Evolutionary conservation across 1,140 invertebrate genomes (phyloP).

Genomic region (Bactericera cockerelli): DNA sequence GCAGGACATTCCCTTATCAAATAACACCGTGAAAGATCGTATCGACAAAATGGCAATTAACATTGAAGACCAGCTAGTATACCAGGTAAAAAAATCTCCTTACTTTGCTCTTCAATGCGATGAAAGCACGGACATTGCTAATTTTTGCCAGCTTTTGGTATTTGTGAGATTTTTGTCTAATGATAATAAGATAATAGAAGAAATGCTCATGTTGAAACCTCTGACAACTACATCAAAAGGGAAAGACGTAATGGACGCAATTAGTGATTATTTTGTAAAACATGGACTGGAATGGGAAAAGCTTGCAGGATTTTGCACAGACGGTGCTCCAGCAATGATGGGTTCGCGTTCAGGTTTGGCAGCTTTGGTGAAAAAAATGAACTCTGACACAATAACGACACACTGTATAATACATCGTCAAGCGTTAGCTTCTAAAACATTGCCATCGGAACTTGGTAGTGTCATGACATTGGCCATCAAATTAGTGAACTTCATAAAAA

Average conservation of each 20-base stretch:
- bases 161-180: conserved; percentile 7
- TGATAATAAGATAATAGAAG: conserved; percentile 3
- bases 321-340: conserved; percentile 10
- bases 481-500: conserved; percentile 11
- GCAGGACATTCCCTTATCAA: conserved; percentile 16
- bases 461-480: conserved; percentile 15
- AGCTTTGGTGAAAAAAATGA: not conserved
- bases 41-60: conserved; percentile 16
- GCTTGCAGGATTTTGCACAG: conserved; percentile 15
- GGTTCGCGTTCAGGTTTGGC: not conserved
- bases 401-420: conserved; percentile 16
- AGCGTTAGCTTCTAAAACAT: conserved; percentile 24
- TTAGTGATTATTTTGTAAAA: conserved; percentile 22
- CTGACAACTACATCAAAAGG: conserved; percentile 20
- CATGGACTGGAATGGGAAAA: conserved; percentile 18
- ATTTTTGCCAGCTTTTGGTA: conserved; percentile 1
- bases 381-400: not conserved
- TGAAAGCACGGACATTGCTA: conserved; percentile 11
- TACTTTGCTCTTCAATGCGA: conserved; percentile 15
- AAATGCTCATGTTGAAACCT: not conserved
- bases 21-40: conserved; percentile 16
- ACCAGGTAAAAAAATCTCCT: conserved; percentile 14
- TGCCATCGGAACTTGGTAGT: conserved; percentile 20
- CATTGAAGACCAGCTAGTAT: conserved; percentile 17
- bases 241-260: conserved; percentile 21